Base-by-base conservation (phyloP, 2,888 invertebrate species). In the Polyommatus icarus region DNA sequence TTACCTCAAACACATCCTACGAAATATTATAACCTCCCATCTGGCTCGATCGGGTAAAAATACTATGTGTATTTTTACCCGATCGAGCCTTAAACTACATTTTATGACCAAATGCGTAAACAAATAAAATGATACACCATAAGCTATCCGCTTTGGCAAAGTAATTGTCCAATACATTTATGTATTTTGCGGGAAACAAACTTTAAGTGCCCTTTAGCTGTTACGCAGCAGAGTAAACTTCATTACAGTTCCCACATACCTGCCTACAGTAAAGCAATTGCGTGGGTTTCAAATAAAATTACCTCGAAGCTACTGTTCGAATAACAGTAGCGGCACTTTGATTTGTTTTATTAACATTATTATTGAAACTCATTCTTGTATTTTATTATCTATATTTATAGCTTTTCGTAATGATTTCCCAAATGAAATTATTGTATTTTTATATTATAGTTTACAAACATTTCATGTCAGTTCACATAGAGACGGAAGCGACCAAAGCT, bases 181-280 rank as follows among this genome's bases (percentile, higher is more conserved):
- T 61, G 20, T 61, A 61, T 24, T 61, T 24, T 61, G 61, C 24
- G 61, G 61, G 10, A 24, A 61, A 61, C 61, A 24, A 61, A 61
- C 24, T 61, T 24, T 24, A 61, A 61, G 61, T 61, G 61, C 61
- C 61, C 24, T 24, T 61, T 61, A 61, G 61, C 61, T 61, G 24
- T 12, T 61, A 24, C 24, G 61, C 61, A 61, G 24, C 24, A 20
- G 61, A 24, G 24, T 24, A 61, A 61, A 61, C 61, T 61, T 61
- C 10, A 61, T 61, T 61, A 61, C 61, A 24, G 61, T 61, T 61
- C 61, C 61, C 61, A 24, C 61, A 61, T 61, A 61, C 61, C 61
- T 24, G 10, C 59, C n/a, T 59, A 24, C 24, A 24, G 61, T 54
- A 54, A 54, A 54, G 61, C 24, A 61, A 61, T 12, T 20, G 24